Evolutionary conservation across 2,113 vertebrate species (phyloP), one percentile per base, ranked within the genome.

Genomic region (Chaetodon trifascialis): DNA sequence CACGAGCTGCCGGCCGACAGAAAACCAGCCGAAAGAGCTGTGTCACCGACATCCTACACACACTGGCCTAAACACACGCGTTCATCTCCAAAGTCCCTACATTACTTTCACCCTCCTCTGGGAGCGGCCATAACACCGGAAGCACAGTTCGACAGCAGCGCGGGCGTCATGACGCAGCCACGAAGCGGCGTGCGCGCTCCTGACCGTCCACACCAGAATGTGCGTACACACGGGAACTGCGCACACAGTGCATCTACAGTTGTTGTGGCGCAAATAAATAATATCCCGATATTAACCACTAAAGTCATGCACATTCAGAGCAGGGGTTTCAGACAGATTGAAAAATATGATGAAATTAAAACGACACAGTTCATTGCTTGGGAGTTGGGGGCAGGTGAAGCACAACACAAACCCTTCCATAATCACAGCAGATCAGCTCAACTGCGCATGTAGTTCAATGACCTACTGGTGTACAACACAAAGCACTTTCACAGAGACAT

Each of bases 121-220:
- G n/a, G 40, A 73, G 93, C 91, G 34, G 95, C 94, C 95, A 96
- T 95, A 84, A 90, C 79, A 83, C 92, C 93, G 94, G 94, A 94
- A 95, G 46, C 71, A 68, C 40, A 9, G 17, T 23, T 21, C 11
- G 19, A 51, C 9, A 51, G 30, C 46, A 15, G n/a, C 40, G 40
- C 34, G 46, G 52, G 78, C 85, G 86, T 77, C n/a, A 23, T 7
- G 74, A 81, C 64, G 86, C 74, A n/a, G 12, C 9, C 14, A 14
- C 14, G 19, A 36, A 36, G 59, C 16, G 23, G 52, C 90, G 90
- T 85, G 90, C 93, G 72, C 90, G 88, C 55, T 19, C 79, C 7
- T 10, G 23, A 60, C 46, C 8, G 1, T 46, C 11, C 12, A 52
- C 36, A 4, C 30, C 12, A 54, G 64, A 64, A 63, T 65, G 80